A percentile compares a stretch with the other conserved stretches of the same genome.
These are phyloP conservation scores for Sarcophaga caerulescens DNA, from an alignment of 2,888 invertebrate genomes.

Conservation along the genomic window DNA sequence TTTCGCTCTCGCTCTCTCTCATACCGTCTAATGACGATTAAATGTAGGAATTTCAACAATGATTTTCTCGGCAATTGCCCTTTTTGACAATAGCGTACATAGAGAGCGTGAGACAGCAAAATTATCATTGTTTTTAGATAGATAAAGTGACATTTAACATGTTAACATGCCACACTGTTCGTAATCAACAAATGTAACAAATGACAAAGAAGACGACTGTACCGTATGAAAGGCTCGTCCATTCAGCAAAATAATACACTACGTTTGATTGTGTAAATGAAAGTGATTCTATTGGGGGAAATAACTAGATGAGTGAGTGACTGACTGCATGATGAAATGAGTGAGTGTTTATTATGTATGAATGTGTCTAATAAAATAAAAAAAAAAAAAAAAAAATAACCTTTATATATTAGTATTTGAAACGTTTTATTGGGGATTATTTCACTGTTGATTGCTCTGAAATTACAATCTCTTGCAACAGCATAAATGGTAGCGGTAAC, in stretches of 20 bases:
- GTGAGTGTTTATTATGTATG: conserved; percentile 12
- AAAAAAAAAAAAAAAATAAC: not conserved
- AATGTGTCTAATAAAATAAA: conserved; percentile 29
- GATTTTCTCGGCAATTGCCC: conserved; percentile 1
- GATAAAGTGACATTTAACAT: conserved; percentile 44
- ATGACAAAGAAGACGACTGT: conserved; percentile 42
- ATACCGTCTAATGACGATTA: too few relatives aligned
- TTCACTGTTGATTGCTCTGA: not conserved
- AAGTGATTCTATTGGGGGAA: not conserved
- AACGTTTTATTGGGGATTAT: not conserved
- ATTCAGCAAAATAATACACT: not conserved
- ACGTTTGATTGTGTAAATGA: conserved; percentile 19
- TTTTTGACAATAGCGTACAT: not conserved
- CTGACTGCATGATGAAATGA: not conserved
- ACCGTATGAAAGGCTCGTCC: not conserved
- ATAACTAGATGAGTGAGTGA: not conserved
- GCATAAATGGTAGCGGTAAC: too few relatives aligned
- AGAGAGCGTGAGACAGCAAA: not conserved
- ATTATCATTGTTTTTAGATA: conserved; percentile 7
- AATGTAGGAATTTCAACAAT: not conserved
- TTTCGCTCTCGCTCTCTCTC: not conserved
- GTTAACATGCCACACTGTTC: conserved; percentile 45
- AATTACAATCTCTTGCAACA: not conserved
- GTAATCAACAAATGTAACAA: conserved; percentile 54
- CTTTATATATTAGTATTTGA: not conserved